phyloP scores from a whole-genome alignment of 2,888 invertebrate genomes.

The Drosophila seclusa region DNA sequence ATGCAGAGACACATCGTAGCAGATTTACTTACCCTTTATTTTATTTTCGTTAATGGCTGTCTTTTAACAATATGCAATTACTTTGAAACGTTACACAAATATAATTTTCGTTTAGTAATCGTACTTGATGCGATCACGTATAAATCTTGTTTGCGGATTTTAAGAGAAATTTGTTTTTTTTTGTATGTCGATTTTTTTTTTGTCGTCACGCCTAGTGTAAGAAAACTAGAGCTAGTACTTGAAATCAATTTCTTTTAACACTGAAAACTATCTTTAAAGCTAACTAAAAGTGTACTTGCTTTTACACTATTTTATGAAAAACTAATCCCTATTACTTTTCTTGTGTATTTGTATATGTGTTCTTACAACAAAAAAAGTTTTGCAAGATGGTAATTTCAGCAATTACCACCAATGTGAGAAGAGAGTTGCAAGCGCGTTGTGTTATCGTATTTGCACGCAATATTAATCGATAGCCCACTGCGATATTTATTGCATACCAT shows the following conservation, averaged over 20 bases:
- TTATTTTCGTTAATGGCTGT: conserved; percentile 63
- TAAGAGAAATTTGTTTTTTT: conserved; percentile 53
- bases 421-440: conserved; percentile 60
- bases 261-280: conserved; percentile 73
- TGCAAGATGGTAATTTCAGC: conserved; percentile 78
- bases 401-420: conserved; percentile 73
- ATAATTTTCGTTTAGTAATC: conserved; percentile 25
- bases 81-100: conserved; percentile 43
- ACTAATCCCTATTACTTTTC: conserved; percentile 74
- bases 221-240: conserved; percentile 63
- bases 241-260: conserved; percentile 60
- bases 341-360: conserved; percentile 65
- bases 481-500: conserved; percentile 11
- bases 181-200: conserved; percentile 55
- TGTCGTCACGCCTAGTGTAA: conserved; percentile 65
- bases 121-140: conserved; percentile 38
- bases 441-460: conserved; percentile 51
- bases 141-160: conserved; percentile 51
- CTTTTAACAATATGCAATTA: conserved; percentile 61
- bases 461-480: conserved; percentile 24
- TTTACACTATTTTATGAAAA: conserved; percentile 71
- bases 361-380: conserved; percentile 81
- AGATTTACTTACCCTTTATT: conserved; percentile 68
- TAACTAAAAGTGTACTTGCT: conserved; percentile 74
- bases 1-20: conserved; percentile 41